Percentiles rank a stretch among this genome's conserved stretches.
These are phyloP conservation scores for Halcyon malimbica DNA, from an alignment of 2,113 vertebrate genomes.

Conservation along the genomic window DNA sequence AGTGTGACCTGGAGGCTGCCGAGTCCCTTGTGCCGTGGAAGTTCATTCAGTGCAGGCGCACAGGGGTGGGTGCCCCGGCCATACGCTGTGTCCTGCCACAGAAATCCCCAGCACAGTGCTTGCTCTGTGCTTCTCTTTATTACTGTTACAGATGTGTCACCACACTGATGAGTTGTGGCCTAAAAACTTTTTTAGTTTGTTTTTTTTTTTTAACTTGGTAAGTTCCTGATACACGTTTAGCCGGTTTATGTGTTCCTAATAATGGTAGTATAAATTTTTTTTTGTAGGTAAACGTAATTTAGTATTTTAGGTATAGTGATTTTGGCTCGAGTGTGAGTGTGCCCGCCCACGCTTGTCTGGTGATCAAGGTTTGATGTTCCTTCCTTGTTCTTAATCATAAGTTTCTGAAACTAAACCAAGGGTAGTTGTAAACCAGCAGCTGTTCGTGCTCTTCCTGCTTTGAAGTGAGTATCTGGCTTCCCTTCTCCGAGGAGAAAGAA, in stretches of 20 bases:
- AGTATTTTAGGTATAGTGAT: background rate
- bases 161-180: fast-evolving
- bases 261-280: background rate
- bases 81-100: fast-evolving
- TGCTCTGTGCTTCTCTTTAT: fast-evolving
- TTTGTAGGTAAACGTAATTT: background rate
- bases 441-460: background rate
- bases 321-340: background rate
- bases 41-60: background rate
- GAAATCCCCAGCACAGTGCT: background rate
- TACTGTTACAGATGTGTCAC: background rate
- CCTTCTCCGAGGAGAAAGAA: background rate
- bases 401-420: background rate
- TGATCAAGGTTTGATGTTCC: background rate
- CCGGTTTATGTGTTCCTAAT: background rate
- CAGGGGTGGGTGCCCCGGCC: background rate
- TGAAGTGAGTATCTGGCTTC: background rate
- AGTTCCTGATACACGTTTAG: background rate
- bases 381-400: background rate
- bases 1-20: fast-evolving
- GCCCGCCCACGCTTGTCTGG: background rate
- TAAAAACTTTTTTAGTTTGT: background rate
- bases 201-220: background rate
- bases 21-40: fast-evolving
- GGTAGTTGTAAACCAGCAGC: background rate